Evolutionary conservation across 2,113 vertebrate species (phyloP).

Genomic region (Zeus faber): DNA sequence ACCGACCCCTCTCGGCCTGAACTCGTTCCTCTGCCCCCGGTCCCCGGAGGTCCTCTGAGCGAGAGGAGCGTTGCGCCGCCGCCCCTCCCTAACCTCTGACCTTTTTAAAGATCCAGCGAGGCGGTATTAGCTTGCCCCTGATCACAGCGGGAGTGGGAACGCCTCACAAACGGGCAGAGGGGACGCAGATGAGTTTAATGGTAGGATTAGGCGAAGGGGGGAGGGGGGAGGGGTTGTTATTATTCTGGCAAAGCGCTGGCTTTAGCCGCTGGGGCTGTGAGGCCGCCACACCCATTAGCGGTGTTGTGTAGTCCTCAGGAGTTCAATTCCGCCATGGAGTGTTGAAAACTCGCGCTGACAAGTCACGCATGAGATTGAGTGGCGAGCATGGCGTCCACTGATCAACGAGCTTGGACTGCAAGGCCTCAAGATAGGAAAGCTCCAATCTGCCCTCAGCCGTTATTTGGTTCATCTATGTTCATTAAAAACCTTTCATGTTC

Average conservation of each 20-base stretch:
- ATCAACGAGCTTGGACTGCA: conserved; percentile 31
- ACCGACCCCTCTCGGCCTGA: conserved; percentile 23
- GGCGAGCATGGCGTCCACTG: conserved; percentile 14
- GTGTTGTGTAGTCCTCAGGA: no score
- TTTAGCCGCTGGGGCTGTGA: conserved; percentile 1
- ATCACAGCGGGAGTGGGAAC: not conserved
- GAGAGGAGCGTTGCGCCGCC: no score
- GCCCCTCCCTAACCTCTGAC: conserved; percentile 27
- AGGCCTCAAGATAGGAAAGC: conserved; percentile 35
- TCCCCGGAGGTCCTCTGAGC: not conserved
- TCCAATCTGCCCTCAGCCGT: conserved; percentile 22
- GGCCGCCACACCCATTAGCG: conserved; percentile 12
- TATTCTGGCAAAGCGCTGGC: conserved; percentile 13
- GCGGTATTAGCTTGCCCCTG: conserved; percentile 4
- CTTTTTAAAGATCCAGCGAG: conserved; percentile 8
- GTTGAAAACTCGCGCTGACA: conserved; percentile 23
- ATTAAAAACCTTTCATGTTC: no score
- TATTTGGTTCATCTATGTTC: no score
- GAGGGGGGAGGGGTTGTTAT: conserved; percentile 14
- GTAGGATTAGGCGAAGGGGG: conserved; percentile 17
- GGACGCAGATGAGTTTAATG: conserved; percentile 21
- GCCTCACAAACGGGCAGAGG: not conserved
- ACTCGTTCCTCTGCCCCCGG: conserved; percentile 15
- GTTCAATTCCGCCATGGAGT: no score
- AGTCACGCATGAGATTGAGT: conserved; percentile 20